Evolutionary conservation across 2,113 vertebrate species (phyloP), one percentile per base, ranked within the genome.

Genomic region (Typhlomys cinereus): DNA sequence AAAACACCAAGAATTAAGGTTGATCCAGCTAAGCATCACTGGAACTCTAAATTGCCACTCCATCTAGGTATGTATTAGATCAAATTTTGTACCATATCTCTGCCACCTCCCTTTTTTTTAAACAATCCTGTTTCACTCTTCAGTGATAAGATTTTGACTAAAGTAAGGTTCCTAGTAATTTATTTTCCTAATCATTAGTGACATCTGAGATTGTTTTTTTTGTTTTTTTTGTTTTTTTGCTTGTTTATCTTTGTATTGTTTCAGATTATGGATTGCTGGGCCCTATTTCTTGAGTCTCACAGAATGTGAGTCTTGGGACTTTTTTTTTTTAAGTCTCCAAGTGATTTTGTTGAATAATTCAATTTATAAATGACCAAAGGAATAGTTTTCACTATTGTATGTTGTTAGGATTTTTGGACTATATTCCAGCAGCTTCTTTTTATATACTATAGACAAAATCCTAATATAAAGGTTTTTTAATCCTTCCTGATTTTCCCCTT

Each of bases 331-430:
- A 89, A 71, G 2, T 66, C 29, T 46, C 23, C 74, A 66, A 21
- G 6, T 93, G 34, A 11, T 85, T 95, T 50, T 78, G 12, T 78
- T 85, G 41, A 74, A 71, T 64, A 87, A 34, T 75, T 93, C 27
- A 67, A 5, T n/a, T 82, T 88, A 44, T 75, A 25, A 75, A 46
- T 92, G 62, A 95, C 54, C 88, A 67, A 80, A 71, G 79, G 54
- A 90, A 50, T 61, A 89, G 21, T 82, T 95, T 79, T 86, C 21
- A 34, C 13, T 74, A 34, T 93, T 88, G 39, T 29, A 54, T 64
- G 90, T 96, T 70, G 61, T 81, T 31, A 85, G 18, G 41, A 44
- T 86, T 50, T 80, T 92, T 82, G 21, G 7, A 31, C 69, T 95
- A 14, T 73, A 67, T 80, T 87, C 31, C 29, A 85, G 69, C 21